These are phyloP conservation scores for Watsonalla cultraria DNA, from an alignment of 2,888 invertebrate genomes.

Conservation along the genomic window DNA sequence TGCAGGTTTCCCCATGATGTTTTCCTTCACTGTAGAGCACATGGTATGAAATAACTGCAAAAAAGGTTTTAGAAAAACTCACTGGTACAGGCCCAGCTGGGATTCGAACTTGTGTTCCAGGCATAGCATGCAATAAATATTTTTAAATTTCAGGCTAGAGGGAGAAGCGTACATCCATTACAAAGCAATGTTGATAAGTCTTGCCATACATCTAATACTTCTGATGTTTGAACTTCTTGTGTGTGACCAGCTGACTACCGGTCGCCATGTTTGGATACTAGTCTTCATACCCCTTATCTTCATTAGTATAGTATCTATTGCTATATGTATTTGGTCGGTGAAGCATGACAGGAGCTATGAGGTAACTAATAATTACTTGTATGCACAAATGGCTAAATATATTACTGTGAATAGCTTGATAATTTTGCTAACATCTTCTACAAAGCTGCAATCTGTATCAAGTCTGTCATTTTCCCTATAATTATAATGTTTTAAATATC, in stretches of 20 bases:
- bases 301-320: slow-evolving; percentile 97
- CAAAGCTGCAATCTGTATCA: too few relatives aligned
- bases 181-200: slow-evolving; percentile 97
- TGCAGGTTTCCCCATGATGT: too few relatives aligned
- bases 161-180: slow-evolving; percentile 98
- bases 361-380: slow-evolving; percentile 76
- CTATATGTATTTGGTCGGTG: slow-evolving; percentile 98
- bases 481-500: too few relatives aligned
- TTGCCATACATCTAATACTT: slow-evolving; percentile 95
- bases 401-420: background rate
- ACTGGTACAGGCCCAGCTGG: too few relatives aligned
- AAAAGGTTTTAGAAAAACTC: too few relatives aligned
- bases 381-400: background rate
- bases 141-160: slow-evolving; percentile 84
- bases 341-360: slow-evolving; percentile 99
- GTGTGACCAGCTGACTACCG: slow-evolving; percentile 95
- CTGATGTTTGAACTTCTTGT: slow-evolving; percentile 97
- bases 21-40: too few relatives aligned
- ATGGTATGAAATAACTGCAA: too few relatives aligned
- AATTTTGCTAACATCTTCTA: too few relatives aligned
- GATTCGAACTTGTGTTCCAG: too few relatives aligned
- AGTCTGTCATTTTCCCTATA: too few relatives aligned
- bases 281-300: slow-evolving; percentile 98
- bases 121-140: background rate
- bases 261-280: slow-evolving; percentile 91